A percentile compares a stretch with the other conserved stretches of the same genome.
phyloP scores from a whole-genome alignment of 2,888 invertebrate species.

The Deilephila elpenor region DNA sequence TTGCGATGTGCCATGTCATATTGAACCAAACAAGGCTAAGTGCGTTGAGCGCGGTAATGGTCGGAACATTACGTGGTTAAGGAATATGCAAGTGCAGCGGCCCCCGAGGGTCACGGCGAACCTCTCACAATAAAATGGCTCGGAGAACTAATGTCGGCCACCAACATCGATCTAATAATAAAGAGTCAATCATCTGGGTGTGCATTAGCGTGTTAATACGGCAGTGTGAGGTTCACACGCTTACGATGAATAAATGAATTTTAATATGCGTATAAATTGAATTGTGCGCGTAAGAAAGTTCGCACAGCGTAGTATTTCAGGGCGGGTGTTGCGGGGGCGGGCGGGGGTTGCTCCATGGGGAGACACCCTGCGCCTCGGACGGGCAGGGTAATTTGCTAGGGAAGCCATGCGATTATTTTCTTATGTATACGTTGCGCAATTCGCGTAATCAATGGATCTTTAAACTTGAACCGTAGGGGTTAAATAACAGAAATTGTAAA shows the following conservation, averaged over 20 bases:
- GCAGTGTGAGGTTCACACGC: constrained; percentile 4
- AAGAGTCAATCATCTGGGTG: constrained; percentile 8
- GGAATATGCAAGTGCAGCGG: constrained; percentile 59
- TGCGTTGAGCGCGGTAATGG: constrained; percentile 62
- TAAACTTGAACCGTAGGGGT: neutral
- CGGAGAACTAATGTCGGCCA: constrained; percentile 61
- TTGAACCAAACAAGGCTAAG: constrained; percentile 74
- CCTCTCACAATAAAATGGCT: constrained; percentile 67
- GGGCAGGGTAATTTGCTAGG: constrained; percentile 10
- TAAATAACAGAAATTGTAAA: neutral
- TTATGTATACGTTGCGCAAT: constrained; percentile 5
- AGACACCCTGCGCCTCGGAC: constrained; percentile 7
- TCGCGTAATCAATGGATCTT: neutral
- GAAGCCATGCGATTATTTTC: constrained; percentile 6
- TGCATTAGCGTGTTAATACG: constrained; percentile 8
- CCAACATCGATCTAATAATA: constrained; percentile 53
- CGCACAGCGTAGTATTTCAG: neutral
- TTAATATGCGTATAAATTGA: neutral
- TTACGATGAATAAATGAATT: constrained; percentile 15
- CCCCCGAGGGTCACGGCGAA: constrained; percentile 73
- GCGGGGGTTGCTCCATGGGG: neutral
- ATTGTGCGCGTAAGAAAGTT: constrained; percentile 4
- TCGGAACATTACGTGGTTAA: constrained; percentile 64
- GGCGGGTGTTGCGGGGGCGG: neutral
- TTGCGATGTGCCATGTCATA: constrained; percentile 63